Base-by-base conservation (phyloP, 2,888 invertebrate genomes). In the Drosophila kanekoi region DNA sequence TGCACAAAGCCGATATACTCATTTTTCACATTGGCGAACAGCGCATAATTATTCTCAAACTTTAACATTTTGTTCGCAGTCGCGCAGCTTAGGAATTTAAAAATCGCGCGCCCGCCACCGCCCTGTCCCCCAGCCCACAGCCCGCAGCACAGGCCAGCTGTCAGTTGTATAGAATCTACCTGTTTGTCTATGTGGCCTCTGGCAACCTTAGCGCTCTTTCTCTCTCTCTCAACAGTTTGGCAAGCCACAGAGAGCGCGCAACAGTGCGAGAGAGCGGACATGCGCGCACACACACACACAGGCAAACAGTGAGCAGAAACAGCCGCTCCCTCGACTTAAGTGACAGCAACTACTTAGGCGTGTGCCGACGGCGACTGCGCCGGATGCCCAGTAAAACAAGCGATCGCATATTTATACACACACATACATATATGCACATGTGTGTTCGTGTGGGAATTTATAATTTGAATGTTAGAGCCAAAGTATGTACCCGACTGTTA, bases 31-130 rank as follows among this genome's bases (percentile, higher is more conserved):
- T n/a, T 13, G 9, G 16, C 13, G 9, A 40, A 32, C 16, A 52
- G 52, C 28, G 38, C 16, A 52, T 40, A 40, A 28, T 72, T 87
- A 83, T 83, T 87, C 87, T 84, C 89, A 89, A 84, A 89, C 89
- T 84, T 87, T 84, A 84, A 73, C 83, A 84, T 84, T 84, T 84
- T 69, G 71, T 66, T 86, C 61, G 84, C 81, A 70, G 81, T 75
- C 78, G 81, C 81, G 74, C 71, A 57, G 75, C 87, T 62, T 71
- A 65, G 83, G 89, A 89, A 84, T 84, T 87, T 53, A 69, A 87
- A 89, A 87, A 87, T 78, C 68, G 84, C 85, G 80, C 73, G 44
- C 48, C 56, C 32, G 16, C 44, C 49, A 49, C 38, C 18, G 43
- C 20, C 16, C 49, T 9, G 44, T 3, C 13, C 43, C 47, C 16